phyloP scores from a whole-genome alignment of 2,888 invertebrate genomes.

The Epiblema foenella region DNA sequence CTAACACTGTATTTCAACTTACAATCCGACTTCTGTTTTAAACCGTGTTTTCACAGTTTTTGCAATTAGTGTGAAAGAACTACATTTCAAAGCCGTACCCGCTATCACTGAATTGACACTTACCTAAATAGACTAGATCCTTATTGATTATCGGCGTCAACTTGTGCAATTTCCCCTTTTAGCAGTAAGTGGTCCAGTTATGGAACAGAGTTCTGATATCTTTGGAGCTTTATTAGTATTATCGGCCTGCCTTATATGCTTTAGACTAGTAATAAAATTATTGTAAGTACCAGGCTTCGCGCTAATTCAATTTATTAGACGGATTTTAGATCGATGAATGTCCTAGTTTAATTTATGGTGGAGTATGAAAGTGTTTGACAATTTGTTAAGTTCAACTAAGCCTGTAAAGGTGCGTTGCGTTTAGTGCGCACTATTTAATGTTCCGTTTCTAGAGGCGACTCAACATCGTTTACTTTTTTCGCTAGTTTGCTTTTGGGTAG shows the following conservation, averaged over 20 bases:
- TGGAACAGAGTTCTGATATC: slow-evolving; percentile 27
- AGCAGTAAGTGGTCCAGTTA: slow-evolving; percentile 31
- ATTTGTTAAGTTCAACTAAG: slow-evolving; percentile 43
- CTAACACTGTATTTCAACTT: not conserved
- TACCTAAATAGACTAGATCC: slow-evolving; percentile 14
- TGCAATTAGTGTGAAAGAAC: slow-evolving; percentile 2
- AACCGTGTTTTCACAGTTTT: not conserved
- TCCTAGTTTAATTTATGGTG: slow-evolving; percentile 48
- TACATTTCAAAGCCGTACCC: not conserved
- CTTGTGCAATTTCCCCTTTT: slow-evolving; percentile 39
- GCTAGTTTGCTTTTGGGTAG: not conserved
- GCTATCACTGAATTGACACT: slow-evolving; percentile 21
- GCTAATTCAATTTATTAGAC: slow-evolving; percentile 59
- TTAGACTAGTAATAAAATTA: slow-evolving; percentile 48
- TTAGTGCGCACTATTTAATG: not conserved
- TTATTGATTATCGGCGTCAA: slow-evolving; percentile 30
- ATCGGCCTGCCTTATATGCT: slow-evolving; percentile 59
- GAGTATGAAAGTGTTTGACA: slow-evolving; percentile 45
- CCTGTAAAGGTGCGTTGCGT: slow-evolving; percentile 2
- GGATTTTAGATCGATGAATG: slow-evolving; percentile 54
- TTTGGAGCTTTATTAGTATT: slow-evolving; percentile 52
- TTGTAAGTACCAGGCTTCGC: slow-evolving; percentile 46
- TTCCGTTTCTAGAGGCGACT: not conserved
- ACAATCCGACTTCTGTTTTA: not conserved
- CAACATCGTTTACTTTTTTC: not conserved